These are phyloP conservation scores for Isurus oxyrinchus DNA, from an alignment of 2,113 vertebrate species.

Conservation along the genomic window DNA sequence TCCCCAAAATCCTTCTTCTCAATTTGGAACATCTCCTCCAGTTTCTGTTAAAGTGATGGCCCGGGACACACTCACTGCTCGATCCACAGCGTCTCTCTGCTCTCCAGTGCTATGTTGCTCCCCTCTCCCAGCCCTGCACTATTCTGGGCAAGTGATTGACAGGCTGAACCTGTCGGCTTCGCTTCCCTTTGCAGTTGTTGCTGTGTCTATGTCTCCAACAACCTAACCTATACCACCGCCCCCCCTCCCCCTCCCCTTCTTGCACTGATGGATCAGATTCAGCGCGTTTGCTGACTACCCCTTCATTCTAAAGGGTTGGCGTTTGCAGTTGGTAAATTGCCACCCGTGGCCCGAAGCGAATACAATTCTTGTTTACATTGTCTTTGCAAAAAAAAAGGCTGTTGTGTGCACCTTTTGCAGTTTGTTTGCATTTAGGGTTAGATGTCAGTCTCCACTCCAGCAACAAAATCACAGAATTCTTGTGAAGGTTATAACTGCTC, in stretches of 20 bases:
- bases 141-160: conserved; percentile 76
- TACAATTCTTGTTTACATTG: neutral
- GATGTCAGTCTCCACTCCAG: neutral
- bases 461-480: neutral
- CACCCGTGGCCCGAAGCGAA: neutral
- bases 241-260: conserved; percentile 27
- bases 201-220: neutral
- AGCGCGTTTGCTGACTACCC: conserved; percentile 41
- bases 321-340: neutral
- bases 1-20: neutral
- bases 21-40: conserved; percentile 48
- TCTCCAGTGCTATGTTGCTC: conserved; percentile 54
- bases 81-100: conserved; percentile 52
- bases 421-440: neutral
- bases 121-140: conserved; percentile 61
- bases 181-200: conserved; percentile 50
- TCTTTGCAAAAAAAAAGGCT: neutral
- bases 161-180: conserved; percentile 71
- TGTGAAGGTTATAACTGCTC: neutral
- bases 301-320: neutral
- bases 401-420: neutral
- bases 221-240: neutral
- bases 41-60: conserved; percentile 45
- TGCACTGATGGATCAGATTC: conserved; percentile 46
- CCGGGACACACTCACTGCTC: conserved; percentile 58